These are phyloP conservation scores for Aviceda subcristata DNA, from an alignment of 2,113 vertebrate species.

Conservation along the genomic window DNA sequence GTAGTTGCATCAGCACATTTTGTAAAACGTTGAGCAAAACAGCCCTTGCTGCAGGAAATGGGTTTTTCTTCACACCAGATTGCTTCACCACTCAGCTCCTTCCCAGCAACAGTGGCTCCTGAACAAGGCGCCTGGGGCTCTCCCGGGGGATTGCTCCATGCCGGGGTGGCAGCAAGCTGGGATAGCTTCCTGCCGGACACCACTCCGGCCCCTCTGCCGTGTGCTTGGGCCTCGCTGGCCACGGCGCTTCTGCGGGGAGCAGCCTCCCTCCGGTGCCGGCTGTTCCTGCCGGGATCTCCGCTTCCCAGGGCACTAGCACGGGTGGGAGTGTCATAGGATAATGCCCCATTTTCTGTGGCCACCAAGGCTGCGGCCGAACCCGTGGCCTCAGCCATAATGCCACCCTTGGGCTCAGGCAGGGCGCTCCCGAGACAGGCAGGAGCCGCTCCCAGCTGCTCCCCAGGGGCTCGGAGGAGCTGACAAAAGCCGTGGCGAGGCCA, in stretches of 20 bases:
- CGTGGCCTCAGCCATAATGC: neutral
- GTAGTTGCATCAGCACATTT: constrained; percentile 49
- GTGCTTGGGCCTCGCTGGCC: neutral
- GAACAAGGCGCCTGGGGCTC: neutral
- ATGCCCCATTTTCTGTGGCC: neutral
- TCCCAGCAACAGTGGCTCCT: neutral
- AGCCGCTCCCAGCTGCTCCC: neutral
- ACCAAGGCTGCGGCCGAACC: neutral
- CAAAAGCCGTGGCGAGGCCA: neutral
- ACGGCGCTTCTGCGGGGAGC: fast-evolving
- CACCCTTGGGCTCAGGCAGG: neutral
- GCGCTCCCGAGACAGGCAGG: neutral
- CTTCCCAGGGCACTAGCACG: fast-evolving
- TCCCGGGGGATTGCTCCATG: neutral
- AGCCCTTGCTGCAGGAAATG: constrained; percentile 54
- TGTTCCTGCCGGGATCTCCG: neutral
- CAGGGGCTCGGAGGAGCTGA: neutral
- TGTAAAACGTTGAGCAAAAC: constrained; percentile 56
- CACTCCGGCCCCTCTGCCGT: fast-evolving
- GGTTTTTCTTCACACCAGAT: constrained; percentile 43
- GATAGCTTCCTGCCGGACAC: neutral
- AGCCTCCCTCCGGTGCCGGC: fast-evolving
- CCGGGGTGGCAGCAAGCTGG: neutral
- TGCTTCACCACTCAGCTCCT: constrained; percentile 27
- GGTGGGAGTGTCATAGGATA: neutral